These are phyloP conservation scores for Characodon lateralis DNA, from an alignment of 2,797 vertebrate species.

Conservation along the genomic window DNA sequence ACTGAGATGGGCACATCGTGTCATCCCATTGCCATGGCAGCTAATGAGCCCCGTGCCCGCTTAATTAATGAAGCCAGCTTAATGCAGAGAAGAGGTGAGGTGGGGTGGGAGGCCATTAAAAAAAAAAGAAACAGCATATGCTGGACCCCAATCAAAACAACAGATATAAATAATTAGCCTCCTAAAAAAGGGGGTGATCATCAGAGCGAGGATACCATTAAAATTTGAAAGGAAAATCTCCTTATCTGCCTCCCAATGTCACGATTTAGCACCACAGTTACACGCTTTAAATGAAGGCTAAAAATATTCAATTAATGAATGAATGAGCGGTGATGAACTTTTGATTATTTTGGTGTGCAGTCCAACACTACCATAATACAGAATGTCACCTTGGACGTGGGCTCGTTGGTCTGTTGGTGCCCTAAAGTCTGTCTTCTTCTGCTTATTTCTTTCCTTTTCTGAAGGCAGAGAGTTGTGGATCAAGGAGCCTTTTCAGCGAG, in stretches of 20 bases:
- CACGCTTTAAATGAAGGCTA: conserved; percentile 78
- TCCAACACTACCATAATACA: conserved; percentile 84
- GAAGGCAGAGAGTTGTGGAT: conserved; percentile 68
- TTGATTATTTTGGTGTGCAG: conserved; percentile 83
- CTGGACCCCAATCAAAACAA: conserved; percentile 80
- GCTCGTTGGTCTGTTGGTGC: conserved; percentile 79
- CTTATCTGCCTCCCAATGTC: conserved; percentile 81
- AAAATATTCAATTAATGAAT: conserved; percentile 88
- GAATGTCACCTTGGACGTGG: conserved; percentile 83
- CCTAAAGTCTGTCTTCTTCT: conserved; percentile 72
- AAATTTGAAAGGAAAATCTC: conserved; percentile 86
- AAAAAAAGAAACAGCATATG: conserved; percentile 65
- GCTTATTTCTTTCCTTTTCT: conserved; percentile 69
- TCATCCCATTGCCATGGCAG: conserved; percentile 79
- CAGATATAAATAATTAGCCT: conserved; percentile 80
- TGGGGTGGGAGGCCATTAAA: conserved; percentile 22
- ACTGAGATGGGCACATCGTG: conserved; percentile 75
- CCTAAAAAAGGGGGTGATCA: conserved; percentile 71
- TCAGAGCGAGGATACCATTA: conserved; percentile 82
- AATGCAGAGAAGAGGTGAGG: conserved; percentile 67
- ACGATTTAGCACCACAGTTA: conserved; percentile 76
- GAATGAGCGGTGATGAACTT: conserved; percentile 84
- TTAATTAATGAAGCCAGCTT: conserved; percentile 82
- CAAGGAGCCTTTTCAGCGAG: conserved; percentile 43
- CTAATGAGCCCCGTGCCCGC: conserved; percentile 83